Percentiles rank a stretch among this genome's conserved stretches.
These are phyloP conservation scores for Poeciliopsis presidionis DNA, from an alignment of 2,797 vertebrate species.

Conservation along the genomic window DNA sequence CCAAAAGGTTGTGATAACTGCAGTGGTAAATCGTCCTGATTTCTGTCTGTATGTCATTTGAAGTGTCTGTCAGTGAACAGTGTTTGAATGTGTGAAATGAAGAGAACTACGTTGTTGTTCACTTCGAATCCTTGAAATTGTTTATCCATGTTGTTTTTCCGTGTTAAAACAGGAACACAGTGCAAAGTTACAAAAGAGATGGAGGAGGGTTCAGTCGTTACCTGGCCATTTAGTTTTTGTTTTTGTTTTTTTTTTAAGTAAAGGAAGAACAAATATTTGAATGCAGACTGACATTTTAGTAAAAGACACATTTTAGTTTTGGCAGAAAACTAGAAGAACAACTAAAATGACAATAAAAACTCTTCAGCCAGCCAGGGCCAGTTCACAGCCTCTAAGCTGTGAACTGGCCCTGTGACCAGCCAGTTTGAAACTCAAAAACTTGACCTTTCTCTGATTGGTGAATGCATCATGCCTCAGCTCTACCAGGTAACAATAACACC, in stretches of 20 bases:
- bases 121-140: background rate
- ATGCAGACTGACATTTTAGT: background rate
- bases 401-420: too few relatives aligned
- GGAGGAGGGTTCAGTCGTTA: background rate
- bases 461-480: too few relatives aligned
- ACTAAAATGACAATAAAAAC: background rate
- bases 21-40: background rate
- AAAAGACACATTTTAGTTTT: background rate
- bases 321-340: background rate
- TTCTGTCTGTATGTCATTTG: background rate
- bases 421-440: too few relatives aligned
- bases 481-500: background rate
- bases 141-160: background rate
- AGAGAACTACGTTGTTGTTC: background rate
- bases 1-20: background rate
- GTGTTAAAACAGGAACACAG: background rate
- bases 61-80: background rate
- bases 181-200: background rate
- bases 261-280: background rate
- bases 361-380: too few relatives aligned
- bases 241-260: too few relatives aligned
- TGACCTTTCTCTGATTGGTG: too few relatives aligned
- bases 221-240: background rate
- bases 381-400: background rate
- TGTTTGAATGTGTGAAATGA: background rate